These are phyloP conservation scores for Euglossa dilemma DNA, from an alignment of 1,140 invertebrate species.

Conservation along the genomic window DNA sequence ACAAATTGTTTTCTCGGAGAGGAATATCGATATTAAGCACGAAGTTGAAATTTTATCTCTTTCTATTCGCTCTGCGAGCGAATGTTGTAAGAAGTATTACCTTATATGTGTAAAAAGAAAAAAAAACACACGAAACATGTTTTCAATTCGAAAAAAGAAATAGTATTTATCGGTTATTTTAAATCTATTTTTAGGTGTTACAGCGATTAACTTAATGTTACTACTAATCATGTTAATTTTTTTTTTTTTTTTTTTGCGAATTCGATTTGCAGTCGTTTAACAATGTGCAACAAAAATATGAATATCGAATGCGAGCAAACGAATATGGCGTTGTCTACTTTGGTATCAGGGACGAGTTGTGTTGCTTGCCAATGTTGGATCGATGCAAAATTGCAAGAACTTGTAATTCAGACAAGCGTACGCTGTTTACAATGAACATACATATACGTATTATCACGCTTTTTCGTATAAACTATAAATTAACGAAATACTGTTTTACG, in stretches of 20 bases:
- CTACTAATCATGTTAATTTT: constrained; percentile 35
- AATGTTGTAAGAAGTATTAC: constrained; percentile 16
- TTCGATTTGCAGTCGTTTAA: constrained; percentile 4
- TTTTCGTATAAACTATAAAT: constrained; percentile 76
- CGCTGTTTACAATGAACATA: constrained; percentile 62
- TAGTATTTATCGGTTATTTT: constrained; percentile 23
- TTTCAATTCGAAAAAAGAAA: not conserved
- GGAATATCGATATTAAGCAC: not conserved
- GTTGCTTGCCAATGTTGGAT: constrained; percentile 66
- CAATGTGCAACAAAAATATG: constrained; percentile 48
- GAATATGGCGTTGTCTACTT: not conserved
- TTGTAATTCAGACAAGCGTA: constrained; percentile 51
- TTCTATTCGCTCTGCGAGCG: not conserved
- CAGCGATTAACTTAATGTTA: constrained; percentile 23
- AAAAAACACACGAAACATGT: not conserved
- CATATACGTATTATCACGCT: constrained; percentile 73
- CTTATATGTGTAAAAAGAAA: too few species aligned
- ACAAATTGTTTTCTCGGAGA: not conserved
- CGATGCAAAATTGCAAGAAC: constrained; percentile 53
- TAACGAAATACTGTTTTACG: constrained; percentile 62
- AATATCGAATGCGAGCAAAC: constrained; percentile 29
- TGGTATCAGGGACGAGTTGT: constrained; percentile 20
- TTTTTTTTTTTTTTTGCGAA: too few species aligned
- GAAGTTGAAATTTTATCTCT: constrained; percentile 31
- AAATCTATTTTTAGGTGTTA: constrained; percentile 25